Percentiles rank a stretch among this genome's conserved stretches.
Evolutionary conservation across 1,140 invertebrate species (phyloP).

Genomic region (Triops longicaudatus): DNA sequence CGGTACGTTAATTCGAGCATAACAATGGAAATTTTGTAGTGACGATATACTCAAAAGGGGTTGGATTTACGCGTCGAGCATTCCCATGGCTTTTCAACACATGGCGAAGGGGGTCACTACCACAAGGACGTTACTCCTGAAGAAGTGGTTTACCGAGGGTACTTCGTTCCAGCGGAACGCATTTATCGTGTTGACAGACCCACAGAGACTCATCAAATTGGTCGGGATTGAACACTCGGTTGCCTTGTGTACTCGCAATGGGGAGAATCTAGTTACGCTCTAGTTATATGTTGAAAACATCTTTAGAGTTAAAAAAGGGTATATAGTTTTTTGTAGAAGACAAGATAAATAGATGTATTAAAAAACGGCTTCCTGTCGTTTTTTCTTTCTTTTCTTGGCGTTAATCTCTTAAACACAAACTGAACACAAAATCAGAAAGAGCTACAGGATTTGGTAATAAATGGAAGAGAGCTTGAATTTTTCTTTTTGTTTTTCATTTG

Average conservation of each 20-base stretch:
- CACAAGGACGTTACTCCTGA: slow-evolving; percentile 86
- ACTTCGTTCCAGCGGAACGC: slow-evolving; percentile 65
- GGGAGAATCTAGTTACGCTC: too few species aligned
- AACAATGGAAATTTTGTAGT: background rate
- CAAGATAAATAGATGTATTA: slow-evolving; percentile 16
- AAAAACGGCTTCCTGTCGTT: background rate
- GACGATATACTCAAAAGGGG: slow-evolving; percentile 47
- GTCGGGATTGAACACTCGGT: slow-evolving; percentile 34
- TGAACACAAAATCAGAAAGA: background rate
- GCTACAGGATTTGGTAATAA: background rate
- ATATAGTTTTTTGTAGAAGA: background rate
- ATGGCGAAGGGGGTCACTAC: slow-evolving; percentile 88
- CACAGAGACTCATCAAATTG: slow-evolving; percentile 39
- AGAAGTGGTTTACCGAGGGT: slow-evolving; percentile 72
- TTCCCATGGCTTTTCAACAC: slow-evolving; percentile 83
- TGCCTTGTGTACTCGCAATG: background rate
- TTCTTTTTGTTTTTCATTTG: background rate
- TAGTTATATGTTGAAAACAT: background rate
- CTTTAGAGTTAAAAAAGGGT: background rate
- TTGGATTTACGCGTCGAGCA: slow-evolving; percentile 85
- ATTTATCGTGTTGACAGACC: slow-evolving; percentile 76
- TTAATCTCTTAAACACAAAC: background rate
- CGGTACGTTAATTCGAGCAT: slow-evolving; percentile 48
- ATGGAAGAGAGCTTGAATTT: background rate
- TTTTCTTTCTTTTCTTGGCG: background rate